Conservation (phyloP, 2,888 invertebrate species). For the Eupithecia exiguata region DNA sequence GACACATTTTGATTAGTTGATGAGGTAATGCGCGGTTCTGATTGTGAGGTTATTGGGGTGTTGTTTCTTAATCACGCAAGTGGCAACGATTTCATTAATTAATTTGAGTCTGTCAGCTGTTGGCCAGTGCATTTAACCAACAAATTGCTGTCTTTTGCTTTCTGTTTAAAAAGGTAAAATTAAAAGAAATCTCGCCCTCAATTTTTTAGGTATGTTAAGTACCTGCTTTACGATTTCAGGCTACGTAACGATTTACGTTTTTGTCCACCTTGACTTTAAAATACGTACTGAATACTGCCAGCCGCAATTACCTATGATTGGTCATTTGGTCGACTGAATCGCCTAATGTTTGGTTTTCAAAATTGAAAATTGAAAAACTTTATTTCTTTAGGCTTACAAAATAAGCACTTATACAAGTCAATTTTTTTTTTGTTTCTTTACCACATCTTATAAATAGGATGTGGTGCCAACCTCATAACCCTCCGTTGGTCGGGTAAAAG, state of each 20-base stretch:
- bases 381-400: too few relatives aligned
- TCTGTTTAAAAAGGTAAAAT: neutral
- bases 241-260: neutral
- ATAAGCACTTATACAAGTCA: too few relatives aligned
- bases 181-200: neutral
- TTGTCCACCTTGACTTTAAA: neutral
- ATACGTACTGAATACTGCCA: neutral
- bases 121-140: neutral
- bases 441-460: neutral
- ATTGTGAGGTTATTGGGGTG: conserved; percentile 48
- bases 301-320: neutral
- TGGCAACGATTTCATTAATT: conserved; percentile 6
- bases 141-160: neutral
- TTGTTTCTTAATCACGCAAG: conserved; percentile 5
- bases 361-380: too few relatives aligned
- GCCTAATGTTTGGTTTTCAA: neutral
- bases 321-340: neutral
- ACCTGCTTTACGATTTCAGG: neutral
- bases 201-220: neutral
- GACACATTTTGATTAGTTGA: conserved; percentile 78
- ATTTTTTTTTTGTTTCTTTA: too few relatives aligned
- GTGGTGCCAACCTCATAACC: too few relatives aligned
- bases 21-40: conserved; percentile 68
- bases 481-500: too few relatives aligned
- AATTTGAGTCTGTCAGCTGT: neutral